These are phyloP conservation scores for Galeopsomyia nigrocyanea DNA, from an alignment of 2,888 invertebrate genomes.

Conservation along the genomic window DNA sequence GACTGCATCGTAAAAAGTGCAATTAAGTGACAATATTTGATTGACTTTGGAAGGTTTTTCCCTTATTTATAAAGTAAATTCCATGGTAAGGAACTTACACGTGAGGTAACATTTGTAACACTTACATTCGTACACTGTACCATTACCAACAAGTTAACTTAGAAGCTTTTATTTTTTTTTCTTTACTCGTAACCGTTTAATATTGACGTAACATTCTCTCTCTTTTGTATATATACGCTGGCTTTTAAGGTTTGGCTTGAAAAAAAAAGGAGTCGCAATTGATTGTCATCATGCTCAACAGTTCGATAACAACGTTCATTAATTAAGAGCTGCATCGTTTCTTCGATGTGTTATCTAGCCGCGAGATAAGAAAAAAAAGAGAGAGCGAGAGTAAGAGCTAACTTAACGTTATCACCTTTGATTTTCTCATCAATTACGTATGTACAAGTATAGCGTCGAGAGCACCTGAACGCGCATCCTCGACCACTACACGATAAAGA, in stretches of 20 bases:
- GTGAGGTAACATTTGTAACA: slow-evolving; percentile 42
- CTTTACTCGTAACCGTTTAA: slow-evolving; percentile 16
- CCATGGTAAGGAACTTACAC: slow-evolving; percentile 22
- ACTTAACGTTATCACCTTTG: slow-evolving; percentile 24
- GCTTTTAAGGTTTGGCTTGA: background rate
- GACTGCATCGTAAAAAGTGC: slow-evolving; percentile 34
- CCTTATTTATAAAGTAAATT: slow-evolving; percentile 29
- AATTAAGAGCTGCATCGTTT: slow-evolving; percentile 9
- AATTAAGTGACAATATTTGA: slow-evolving; percentile 42
- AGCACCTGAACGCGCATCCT: background rate
- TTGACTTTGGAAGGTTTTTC: slow-evolving; percentile 43
- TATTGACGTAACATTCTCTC: background rate
- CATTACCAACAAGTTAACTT: slow-evolving; percentile 50
- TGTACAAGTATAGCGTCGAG: slow-evolving; percentile 32
- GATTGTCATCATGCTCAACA: too few species aligned
- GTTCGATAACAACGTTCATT: too few species aligned
- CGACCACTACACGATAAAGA: slow-evolving; percentile 16
- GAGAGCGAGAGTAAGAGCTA: slow-evolving; percentile 24
- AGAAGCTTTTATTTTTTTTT: slow-evolving; percentile 51
- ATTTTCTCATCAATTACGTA: slow-evolving; percentile 28
- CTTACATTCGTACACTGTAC: slow-evolving; percentile 48
- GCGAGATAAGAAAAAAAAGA: slow-evolving; percentile 17
- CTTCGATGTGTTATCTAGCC: slow-evolving; percentile 21
- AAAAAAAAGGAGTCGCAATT: too few species aligned
- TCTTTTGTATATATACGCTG: background rate